Base-by-base conservation (phyloP, 30 jellyfish, hydroid and myxozoan genomes). In the Hydra vulgaris region DNA sequence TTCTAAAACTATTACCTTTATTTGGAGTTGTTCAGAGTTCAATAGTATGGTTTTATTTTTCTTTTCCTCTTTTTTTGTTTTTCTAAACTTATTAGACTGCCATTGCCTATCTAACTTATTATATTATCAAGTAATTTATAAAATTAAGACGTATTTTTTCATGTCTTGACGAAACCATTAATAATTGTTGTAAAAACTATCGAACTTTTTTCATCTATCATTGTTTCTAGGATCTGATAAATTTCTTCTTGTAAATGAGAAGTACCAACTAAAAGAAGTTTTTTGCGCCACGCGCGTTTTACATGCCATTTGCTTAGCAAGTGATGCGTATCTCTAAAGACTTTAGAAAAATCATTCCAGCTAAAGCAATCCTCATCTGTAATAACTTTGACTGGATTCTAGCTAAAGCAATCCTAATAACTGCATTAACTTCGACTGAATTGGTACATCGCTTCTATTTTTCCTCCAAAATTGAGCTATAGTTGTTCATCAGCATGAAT, bases 281-380 rank as follows among this genome's bases (percentile, higher is more conserved):
- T 25, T 23, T 79, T 67, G 3, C 80, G 26, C 78, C 74, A 80
- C 15, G 88, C 79, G 8, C 87, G 87, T 20, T 27, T 73, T 17
- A 80, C 75, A 55, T 80, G 86, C 88, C 88, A 80, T 26, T 80
- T 66, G 75, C 88, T 68, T 12, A 80, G 87, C 19, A 80, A 72
- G 76, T 80, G 75, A 16, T 23, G 7, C 8, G 75, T 23, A 21
- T 80, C 88, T 79, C 70, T 4, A 79, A 79, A 79, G 5, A 79
- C 86, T 19, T 19, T 55, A 18, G 40, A 18, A 70, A 80, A 67
- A 21, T 87, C 88, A 70, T 19, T 69, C 86, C 88, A 80, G 26
- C 86, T 40, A 3, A 12, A 40, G 61, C 61, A 40, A 40, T 40
- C 61, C 8, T 40, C 87, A 80, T 80, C 27, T 16, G 79, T 27